Base-by-base conservation (phyloP, 1,140 invertebrate species). In the Aleiodes sp. region DNA sequence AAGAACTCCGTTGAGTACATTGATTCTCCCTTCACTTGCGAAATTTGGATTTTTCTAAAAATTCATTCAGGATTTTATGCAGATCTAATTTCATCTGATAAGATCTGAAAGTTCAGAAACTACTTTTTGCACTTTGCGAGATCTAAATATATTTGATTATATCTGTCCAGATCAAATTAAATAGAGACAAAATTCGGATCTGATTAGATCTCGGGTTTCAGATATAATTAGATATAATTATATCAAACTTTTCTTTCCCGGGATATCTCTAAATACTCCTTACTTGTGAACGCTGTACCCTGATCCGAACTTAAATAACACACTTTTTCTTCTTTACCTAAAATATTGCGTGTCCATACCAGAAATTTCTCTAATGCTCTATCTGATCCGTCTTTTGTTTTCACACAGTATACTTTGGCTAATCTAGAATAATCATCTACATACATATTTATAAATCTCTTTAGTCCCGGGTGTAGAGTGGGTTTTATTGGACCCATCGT, bases 401-500 rank as follows among this genome's bases (percentile, higher is more conserved):
- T 72, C 10, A 72, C 2, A 33, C n/a, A 33, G n/a, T 69, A 72
- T 61, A 43, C 26, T 65, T 28, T 72, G 0, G 71, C 66, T 46
- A 21, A 62, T 28, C 71, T 10, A 28, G 71, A 65, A 56, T 57
- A 68, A 24, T 71, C 61, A 24, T 68, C 65, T 59, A 71, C 41
- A 37, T 64, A 71, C 9, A 57, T 39, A 16, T 29, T 31, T 41
- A 71, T 68, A 24, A 62, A 68, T 35, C 41, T 72, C 46, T 72
- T 72, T 9, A 14, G 24, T 10, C 70, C 68, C 10, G 66, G 71
- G 19, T 39, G 67, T 4, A 71, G 70, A 0, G 29, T 61, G 0
- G 65, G 70, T 60, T 73, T 72, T 4, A 73, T 72, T 60, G 63
- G 46, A n/a, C 73, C 71, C 65, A 75, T 75, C 21, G 68, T 6